Percentiles rank a stretch among this genome's conserved stretches.
phyloP scores from a whole-genome alignment of 2,888 invertebrate genomes.

The Drosophila buzzatii region DNA sequence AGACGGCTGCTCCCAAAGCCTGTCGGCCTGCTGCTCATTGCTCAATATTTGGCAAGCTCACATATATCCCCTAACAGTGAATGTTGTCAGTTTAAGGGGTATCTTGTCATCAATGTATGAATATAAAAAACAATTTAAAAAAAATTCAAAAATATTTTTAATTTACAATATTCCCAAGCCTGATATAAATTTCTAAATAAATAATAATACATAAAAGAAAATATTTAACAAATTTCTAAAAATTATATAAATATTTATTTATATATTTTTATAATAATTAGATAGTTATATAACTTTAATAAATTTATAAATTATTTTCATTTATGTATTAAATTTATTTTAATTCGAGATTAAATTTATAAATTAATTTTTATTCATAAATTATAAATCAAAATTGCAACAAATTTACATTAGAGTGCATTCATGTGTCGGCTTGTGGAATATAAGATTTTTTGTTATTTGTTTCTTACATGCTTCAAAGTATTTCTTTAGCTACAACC shows the following conservation, averaged over 20 bases:
- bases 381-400: not conserved
- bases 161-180: too few species aligned
- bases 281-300: too few species aligned
- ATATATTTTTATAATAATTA: too few species aligned
- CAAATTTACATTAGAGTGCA: not conserved
- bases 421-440: not conserved
- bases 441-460: not conserved
- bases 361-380: not conserved
- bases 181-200: too few species aligned
- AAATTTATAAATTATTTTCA: too few species aligned
- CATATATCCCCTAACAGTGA: constrained; percentile 13
- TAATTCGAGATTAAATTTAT: too few species aligned
- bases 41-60: constrained; percentile 39
- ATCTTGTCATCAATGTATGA: not conserved
- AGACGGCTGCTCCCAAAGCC: constrained; percentile 6
- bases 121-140: not conserved
- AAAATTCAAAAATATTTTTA: not conserved
- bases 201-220: too few species aligned
- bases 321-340: too few species aligned
- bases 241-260: too few species aligned
- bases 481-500: constrained; percentile 35
- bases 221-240: too few species aligned
- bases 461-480: not conserved
- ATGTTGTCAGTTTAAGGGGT: not conserved
- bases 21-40: constrained; percentile 25